Evolutionary conservation across 2,113 vertebrate species (phyloP).

Genomic region (Ctenomys sociabilis): DNA sequence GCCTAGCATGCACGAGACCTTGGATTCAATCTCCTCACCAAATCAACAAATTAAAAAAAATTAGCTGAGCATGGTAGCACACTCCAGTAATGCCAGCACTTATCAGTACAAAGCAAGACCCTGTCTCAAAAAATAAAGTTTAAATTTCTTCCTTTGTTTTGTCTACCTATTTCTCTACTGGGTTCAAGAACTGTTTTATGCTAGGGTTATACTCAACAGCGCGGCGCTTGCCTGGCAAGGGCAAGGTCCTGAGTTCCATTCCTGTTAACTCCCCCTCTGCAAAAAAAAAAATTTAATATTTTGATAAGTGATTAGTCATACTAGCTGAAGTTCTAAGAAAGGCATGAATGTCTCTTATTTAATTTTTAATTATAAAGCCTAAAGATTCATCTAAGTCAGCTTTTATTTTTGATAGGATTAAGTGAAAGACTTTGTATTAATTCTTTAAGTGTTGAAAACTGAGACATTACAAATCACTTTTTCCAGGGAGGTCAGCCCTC

Average conservation of each 20-base stretch:
- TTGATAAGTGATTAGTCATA: constrained; percentile 49
- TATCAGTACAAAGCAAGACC: background rate
- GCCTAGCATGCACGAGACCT: background rate
- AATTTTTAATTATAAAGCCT: constrained; percentile 66
- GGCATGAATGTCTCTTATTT: constrained; percentile 49
- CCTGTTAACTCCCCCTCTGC: no score
- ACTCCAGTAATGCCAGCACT: background rate
- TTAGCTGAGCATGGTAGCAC: background rate
- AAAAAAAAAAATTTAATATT: constrained; percentile 1
- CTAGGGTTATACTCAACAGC: no score
- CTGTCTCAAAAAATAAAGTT: background rate
- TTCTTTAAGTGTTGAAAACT: constrained; percentile 66
- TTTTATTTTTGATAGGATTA: constrained; percentile 72
- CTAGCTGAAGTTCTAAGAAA: constrained; percentile 52
- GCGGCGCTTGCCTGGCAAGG: no score
- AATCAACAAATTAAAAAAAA: background rate
- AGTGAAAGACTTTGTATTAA: constrained; percentile 60
- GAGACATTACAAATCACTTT: constrained; percentile 41
- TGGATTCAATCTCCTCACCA: background rate
- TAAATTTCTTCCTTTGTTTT: constrained; percentile 22
- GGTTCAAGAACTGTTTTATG: constrained; percentile 6
- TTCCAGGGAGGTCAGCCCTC: constrained; percentile 13
- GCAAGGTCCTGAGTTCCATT: no score
- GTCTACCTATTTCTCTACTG: background rate
- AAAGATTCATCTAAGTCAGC: constrained; percentile 61